Percentiles rank a stretch among this genome's conserved stretches.
These are phyloP conservation scores for Neofelis nebulosa DNA, from an alignment of 2,113 vertebrate genomes.

Conservation along the genomic window DNA sequence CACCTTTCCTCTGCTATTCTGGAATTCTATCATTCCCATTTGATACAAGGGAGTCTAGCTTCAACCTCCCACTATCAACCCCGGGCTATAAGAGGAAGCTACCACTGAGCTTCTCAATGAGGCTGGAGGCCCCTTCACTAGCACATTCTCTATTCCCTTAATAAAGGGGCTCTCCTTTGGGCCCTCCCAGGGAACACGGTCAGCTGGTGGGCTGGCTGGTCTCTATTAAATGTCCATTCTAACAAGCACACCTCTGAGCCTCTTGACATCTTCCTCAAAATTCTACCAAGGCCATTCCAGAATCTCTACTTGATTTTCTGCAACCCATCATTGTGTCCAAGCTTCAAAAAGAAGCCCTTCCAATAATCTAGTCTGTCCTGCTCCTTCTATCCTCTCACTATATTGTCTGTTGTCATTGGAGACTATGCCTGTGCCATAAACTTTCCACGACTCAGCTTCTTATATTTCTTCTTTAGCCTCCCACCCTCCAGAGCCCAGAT, in stretches of 20 bases:
- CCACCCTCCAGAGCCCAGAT: neutral
- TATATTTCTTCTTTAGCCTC: constrained; percentile 27
- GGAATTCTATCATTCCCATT: neutral
- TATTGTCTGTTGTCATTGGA: neutral
- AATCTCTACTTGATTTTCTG: neutral
- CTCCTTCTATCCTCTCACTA: neutral
- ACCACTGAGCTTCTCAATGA: neutral
- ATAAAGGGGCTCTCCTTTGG: neutral
- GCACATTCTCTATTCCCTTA: neutral
- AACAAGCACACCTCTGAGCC: neutral
- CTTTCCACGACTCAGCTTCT: neutral
- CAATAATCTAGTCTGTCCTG: neutral
- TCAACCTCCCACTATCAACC: neutral
- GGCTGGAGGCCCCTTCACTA: neutral
- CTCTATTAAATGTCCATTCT: neutral
- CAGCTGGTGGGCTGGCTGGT: neutral
- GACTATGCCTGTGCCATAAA: neutral
- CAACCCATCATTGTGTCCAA: neutral
- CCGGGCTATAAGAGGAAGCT: neutral
- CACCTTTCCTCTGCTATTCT: neutral
- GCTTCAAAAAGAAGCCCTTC: neutral
- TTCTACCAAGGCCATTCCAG: neutral
- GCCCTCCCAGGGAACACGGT: neutral
- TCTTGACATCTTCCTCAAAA: constrained; percentile 24
- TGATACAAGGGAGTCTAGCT: neutral